A percentile compares a stretch with the other conserved stretches of the same genome.
Evolutionary conservation across 2,113 vertebrate genomes (phyloP).

Genomic region (Sorex fumeus): DNA sequence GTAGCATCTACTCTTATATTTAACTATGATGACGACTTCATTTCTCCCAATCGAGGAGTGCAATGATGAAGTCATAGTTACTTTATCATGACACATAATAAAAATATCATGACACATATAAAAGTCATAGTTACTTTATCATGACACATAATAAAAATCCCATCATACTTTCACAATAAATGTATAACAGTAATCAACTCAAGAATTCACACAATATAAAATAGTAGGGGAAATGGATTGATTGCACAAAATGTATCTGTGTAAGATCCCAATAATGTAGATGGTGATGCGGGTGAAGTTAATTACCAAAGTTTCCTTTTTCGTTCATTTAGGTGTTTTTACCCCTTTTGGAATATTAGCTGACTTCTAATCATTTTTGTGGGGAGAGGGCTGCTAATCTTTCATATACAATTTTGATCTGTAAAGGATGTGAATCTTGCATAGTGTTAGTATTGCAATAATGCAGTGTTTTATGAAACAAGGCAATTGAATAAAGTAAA

Average conservation of each 20-base stretch:
- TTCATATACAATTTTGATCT: background rate
- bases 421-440: constrained; percentile 14
- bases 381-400: background rate
- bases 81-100: constrained; percentile 2
- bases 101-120: constrained; percentile 13
- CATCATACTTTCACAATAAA: constrained; percentile 22
- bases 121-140: constrained; percentile 11
- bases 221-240: background rate
- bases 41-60: constrained; percentile 16
- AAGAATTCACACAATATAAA: background rate
- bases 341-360: background rate
- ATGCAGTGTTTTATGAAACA: background rate
- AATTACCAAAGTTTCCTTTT: constrained; percentile 10
- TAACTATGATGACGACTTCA: constrained; percentile 17
- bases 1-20: constrained; percentile 18
- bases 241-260: constrained; percentile 34
- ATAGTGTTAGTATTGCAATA: background rate
- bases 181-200: constrained; percentile 27
- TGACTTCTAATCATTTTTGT: background rate
- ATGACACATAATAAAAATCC: constrained; percentile 26
- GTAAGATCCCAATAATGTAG: background rate
- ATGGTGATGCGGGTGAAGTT: background rate
- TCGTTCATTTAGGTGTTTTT: background rate
- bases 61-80: background rate
- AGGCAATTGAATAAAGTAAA: constrained; percentile 30